Evolutionary conservation across 2,888 invertebrate species (phyloP).

Genomic region (Hirtodrosophila cameraria): DNA sequence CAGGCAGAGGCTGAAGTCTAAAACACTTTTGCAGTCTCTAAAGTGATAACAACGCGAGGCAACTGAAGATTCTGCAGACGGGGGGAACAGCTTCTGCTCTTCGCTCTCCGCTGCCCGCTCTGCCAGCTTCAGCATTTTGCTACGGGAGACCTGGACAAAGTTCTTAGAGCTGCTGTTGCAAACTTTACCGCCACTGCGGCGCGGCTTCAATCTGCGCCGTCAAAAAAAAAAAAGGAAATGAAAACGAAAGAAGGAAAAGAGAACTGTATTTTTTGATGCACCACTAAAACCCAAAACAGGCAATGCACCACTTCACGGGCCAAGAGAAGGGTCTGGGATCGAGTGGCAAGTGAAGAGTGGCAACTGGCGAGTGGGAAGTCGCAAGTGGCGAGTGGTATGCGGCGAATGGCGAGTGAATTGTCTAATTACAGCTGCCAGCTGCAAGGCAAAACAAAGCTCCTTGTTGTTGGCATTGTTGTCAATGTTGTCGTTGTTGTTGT

Average conservation of each 20-base stretch:
- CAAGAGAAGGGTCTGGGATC: constrained; percentile 4
- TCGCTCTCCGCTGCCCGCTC: background rate
- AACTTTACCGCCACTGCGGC: constrained; percentile 78
- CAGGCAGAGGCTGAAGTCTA: constrained; percentile 62
- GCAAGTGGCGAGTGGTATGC: constrained; percentile 42
- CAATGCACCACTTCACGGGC: constrained; percentile 3
- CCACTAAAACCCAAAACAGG: constrained; percentile 65
- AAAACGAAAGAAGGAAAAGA: background rate
- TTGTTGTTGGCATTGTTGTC: constrained; percentile 19
- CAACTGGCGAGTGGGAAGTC: background rate
- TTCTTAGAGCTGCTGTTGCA: constrained; percentile 65
- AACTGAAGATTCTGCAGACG: constrained; percentile 6
- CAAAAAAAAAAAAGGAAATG: constrained; percentile 42
- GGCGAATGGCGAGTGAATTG: constrained; percentile 70
- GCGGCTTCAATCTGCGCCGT: constrained; percentile 73
- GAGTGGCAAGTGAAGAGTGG: constrained; percentile 3
- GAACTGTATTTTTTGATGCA: constrained; percentile 50
- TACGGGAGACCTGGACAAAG: constrained; percentile 49
- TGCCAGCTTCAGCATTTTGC: background rate
- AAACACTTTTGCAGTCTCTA: constrained; percentile 71
- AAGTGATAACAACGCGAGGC: constrained; percentile 60
- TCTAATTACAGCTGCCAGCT: constrained; percentile 78
- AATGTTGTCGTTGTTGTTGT: constrained; percentile 13
- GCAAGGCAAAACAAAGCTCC: constrained; percentile 46
- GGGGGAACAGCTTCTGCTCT: background rate